A percentile compares a stretch with the other conserved stretches of the same genome.
phyloP scores from a whole-genome alignment of 2,113 vertebrate species.

The Penelope pileata region DNA sequence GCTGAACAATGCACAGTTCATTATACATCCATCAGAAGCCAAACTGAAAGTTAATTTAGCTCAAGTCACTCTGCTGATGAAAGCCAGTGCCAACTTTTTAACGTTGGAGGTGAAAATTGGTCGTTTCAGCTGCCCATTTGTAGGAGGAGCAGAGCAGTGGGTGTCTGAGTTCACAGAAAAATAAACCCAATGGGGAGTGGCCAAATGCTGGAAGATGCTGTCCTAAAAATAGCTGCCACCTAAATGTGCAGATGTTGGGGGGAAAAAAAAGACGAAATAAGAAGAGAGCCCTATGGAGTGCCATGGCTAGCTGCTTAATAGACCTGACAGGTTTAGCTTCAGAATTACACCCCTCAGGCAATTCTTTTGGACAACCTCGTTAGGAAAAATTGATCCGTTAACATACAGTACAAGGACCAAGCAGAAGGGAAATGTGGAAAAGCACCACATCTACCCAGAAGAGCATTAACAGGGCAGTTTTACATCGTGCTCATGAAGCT shows the following conservation, averaged over 20 bases:
- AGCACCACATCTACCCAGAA: not conserved
- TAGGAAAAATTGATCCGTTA: not conserved
- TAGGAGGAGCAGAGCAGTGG: not conserved
- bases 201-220: not conserved
- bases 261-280: not conserved
- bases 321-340: not conserved
- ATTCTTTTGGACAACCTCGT: not conserved
- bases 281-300: not conserved
- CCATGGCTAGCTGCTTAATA: not conserved
- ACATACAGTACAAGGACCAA: not conserved
- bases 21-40: slow-evolving; percentile 61
- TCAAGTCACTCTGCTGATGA: not conserved
- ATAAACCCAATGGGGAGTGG: not conserved
- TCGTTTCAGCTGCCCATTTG: not conserved
- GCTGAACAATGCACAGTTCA: slow-evolving; percentile 34
- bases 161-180: not conserved
- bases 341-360: not conserved
- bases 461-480: not conserved
- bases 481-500: not conserved
- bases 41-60: slow-evolving; percentile 59
- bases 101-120: slow-evolving; percentile 16
- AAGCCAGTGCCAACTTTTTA: slow-evolving; percentile 14
- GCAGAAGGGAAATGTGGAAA: not conserved
- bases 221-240: not conserved
- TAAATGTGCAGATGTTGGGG: not conserved